Evolutionary conservation across 2,797 vertebrate genomes (phyloP).

Genomic region (Melanotaenia trifasciata): DNA sequence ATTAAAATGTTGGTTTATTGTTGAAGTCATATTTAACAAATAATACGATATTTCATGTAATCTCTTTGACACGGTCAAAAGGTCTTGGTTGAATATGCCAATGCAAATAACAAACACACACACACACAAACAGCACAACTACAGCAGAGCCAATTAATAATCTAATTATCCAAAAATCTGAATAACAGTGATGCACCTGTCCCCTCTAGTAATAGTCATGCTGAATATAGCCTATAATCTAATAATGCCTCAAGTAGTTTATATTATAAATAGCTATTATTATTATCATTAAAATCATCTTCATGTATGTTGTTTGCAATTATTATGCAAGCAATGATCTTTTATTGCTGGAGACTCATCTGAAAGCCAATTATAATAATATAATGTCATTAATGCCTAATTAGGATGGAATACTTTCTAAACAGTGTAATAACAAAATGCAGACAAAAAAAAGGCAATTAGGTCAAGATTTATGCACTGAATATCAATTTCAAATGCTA

Average conservation of each 20-base stretch:
- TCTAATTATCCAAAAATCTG: too few species aligned
- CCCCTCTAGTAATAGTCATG: background rate
- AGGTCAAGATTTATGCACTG: background rate
- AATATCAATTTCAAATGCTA: background rate
- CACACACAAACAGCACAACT: too few species aligned
- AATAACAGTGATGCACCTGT: background rate
- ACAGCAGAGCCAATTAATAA: too few species aligned
- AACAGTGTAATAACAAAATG: background rate
- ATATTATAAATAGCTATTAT: background rate
- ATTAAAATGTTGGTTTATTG: background rate
- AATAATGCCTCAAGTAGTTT: background rate
- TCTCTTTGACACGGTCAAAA: too few species aligned
- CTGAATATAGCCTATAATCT: background rate
- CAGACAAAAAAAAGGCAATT: background rate
- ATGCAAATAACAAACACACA: too few species aligned
- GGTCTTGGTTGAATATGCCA: too few species aligned
- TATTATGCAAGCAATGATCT: conserved; percentile 4
- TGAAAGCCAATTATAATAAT: conserved; percentile 16
- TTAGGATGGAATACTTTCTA: conserved; percentile 3
- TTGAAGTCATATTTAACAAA: background rate
- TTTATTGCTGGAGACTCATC: conserved; percentile 5
- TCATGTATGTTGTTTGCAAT: conserved; percentile 5
- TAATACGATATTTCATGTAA: too few species aligned
- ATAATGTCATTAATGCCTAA: conserved; percentile 1
- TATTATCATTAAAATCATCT: conserved; percentile 6